phyloP scores from a whole-genome alignment of 2,888 invertebrate genomes.

The Magallana nippona region DNA sequence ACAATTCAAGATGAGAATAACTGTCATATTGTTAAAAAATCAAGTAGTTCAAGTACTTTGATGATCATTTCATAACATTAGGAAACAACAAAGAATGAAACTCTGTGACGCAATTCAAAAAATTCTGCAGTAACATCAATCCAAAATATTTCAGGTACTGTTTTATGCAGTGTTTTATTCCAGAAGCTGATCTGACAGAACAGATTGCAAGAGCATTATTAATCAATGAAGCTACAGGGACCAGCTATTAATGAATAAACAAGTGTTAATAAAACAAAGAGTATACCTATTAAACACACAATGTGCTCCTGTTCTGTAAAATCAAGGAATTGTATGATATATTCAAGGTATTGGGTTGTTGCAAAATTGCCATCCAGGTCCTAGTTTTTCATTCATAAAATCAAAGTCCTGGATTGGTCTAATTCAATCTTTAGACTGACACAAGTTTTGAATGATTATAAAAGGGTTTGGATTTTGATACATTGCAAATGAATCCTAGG shows the following conservation, averaged over 20 bases:
- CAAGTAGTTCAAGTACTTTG: too few relatives aligned
- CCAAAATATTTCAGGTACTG: background rate
- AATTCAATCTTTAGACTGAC: background rate
- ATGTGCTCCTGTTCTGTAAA: conserved; percentile 8
- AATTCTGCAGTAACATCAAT: background rate
- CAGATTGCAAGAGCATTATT: background rate
- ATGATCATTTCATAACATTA: too few relatives aligned
- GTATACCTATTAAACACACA: background rate
- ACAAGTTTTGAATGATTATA: too few relatives aligned
- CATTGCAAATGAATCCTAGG: too few relatives aligned
- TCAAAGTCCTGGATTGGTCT: background rate
- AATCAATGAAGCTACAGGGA: background rate
- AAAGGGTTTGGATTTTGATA: too few relatives aligned
- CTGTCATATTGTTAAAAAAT: too few relatives aligned
- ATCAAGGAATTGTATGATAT: background rate
- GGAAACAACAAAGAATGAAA: background rate
- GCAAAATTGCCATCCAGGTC: too few relatives aligned
- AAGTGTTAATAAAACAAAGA: background rate
- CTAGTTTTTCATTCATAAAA: too few relatives aligned
- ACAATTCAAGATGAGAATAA: too few relatives aligned
- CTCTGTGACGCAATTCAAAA: background rate
- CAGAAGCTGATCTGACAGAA: background rate
- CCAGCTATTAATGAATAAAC: background rate
- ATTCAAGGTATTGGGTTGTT: too few relatives aligned
- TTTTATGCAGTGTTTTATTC: background rate